Percentiles rank a stretch among this genome's conserved stretches.
Evolutionary conservation across 2,113 vertebrate species (phyloP).

Genomic region (Heliornis fulica): DNA sequence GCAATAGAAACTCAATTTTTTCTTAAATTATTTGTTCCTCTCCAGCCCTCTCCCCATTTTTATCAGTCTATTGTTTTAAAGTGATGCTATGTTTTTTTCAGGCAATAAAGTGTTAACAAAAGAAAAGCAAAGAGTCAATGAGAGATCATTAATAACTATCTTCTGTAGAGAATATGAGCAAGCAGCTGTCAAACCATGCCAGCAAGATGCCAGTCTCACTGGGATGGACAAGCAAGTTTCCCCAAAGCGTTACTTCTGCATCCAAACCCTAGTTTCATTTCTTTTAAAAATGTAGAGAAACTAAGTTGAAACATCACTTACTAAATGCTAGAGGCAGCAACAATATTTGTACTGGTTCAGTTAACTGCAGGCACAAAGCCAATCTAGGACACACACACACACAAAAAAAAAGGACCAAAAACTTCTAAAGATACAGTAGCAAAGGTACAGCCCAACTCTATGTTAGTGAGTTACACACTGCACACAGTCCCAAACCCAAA

Average conservation of each 20-base stretch:
- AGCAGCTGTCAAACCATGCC: not conserved
- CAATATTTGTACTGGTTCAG: not conserved
- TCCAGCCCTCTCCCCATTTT: not conserved
- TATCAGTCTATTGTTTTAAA: not conserved
- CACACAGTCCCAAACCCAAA: not conserved
- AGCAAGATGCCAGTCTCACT: not conserved
- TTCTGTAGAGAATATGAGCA: not conserved
- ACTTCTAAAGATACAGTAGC: not conserved
- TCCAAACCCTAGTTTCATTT: not conserved
- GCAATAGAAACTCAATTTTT: not conserved
- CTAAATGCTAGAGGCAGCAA: not conserved
- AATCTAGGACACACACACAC: not conserved
- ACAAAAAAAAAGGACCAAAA: not conserved
- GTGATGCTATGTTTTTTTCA: not conserved
- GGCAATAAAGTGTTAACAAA: conserved; percentile 4
- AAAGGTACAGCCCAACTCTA: conserved; percentile 7
- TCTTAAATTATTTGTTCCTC: not conserved
- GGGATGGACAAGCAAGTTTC: not conserved
- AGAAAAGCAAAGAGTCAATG: not conserved
- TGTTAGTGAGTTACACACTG: conserved; percentile 53
- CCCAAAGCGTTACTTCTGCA: not conserved
- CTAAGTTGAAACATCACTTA: not conserved
- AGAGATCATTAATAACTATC: not conserved
- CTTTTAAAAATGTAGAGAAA: not conserved
- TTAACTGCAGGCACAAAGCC: not conserved